Conservation (phyloP, 2,113 vertebrate species). For the Alces alces region DNA sequence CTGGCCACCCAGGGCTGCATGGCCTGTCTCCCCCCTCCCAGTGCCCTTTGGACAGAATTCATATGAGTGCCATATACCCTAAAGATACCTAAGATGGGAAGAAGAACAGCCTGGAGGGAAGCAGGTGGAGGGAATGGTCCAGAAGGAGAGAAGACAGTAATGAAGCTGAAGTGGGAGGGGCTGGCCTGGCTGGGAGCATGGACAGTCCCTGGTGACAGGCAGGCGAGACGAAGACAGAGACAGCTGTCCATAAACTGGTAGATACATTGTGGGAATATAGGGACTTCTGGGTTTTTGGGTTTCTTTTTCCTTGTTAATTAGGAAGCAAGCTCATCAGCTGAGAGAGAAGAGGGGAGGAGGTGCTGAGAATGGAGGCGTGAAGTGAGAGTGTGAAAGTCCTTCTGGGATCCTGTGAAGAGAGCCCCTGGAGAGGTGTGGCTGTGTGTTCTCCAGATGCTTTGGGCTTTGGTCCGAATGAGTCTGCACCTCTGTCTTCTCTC, state of each 20-base stretch:
- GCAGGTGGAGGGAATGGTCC: fast-evolving
- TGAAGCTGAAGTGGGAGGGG: no score
- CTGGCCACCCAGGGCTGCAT: not conserved
- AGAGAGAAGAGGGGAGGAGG: not conserved
- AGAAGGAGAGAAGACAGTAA: not conserved
- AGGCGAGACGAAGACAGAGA: not conserved
- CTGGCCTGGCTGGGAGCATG: fast-evolving
- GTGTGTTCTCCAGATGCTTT: not conserved
- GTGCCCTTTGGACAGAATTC: not conserved
- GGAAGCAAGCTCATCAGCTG: not conserved
- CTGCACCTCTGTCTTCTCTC: not conserved
- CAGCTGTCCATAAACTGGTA: fast-evolving
- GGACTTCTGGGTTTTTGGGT: not conserved
- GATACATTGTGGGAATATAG: fast-evolving
- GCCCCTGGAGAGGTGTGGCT: not conserved
- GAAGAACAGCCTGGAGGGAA: not conserved
- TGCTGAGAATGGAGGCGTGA: not conserved
- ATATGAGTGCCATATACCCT: fast-evolving
- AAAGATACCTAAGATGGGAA: not conserved
- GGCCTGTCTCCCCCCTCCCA: fast-evolving
- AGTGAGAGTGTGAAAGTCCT: not conserved
- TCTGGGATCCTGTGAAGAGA: not conserved
- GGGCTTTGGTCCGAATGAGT: not conserved
- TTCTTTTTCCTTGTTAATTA: not conserved
- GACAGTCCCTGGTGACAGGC: not conserved